Percentiles rank a stretch among this genome's conserved stretches.
Conservation (phyloP, 1,140 invertebrate genomes). For the Aphaenogaster ashmeadi region DNA sequence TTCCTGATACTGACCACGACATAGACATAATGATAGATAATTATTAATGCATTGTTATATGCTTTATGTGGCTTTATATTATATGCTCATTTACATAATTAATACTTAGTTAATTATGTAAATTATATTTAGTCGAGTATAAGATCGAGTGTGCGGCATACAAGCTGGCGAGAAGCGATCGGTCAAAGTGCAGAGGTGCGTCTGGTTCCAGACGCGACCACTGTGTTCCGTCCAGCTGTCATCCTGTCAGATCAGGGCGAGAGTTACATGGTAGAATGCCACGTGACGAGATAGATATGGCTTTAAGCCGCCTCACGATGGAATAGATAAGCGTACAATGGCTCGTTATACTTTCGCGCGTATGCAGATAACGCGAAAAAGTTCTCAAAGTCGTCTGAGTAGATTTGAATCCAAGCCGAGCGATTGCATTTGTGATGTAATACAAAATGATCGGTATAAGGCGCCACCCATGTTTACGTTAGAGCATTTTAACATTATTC, state of each 20-base stretch:
- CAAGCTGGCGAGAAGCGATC: slow-evolving; percentile 39
- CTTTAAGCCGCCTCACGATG: slow-evolving; percentile 37
- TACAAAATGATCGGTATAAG: neutral
- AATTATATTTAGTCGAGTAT: neutral
- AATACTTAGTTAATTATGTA: slow-evolving; percentile 6
- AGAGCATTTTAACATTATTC: slow-evolving; percentile 3
- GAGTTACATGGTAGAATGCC: slow-evolving; percentile 63
- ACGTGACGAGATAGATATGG: slow-evolving; percentile 66
- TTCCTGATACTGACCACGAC: neutral
- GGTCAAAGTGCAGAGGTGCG: slow-evolving; percentile 64
- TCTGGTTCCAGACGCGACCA: slow-evolving; percentile 57
- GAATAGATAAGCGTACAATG: slow-evolving; percentile 54
- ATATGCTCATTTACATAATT: slow-evolving; percentile 17
- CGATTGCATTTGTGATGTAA: slow-evolving; percentile 29
- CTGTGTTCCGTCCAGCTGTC: slow-evolving; percentile 52
- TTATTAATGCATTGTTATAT: slow-evolving; percentile 8
- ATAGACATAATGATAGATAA: neutral
- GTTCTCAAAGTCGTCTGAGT: slow-evolving; percentile 41
- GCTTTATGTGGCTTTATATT: slow-evolving; percentile 5
- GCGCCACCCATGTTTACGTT: slow-evolving; percentile 15
- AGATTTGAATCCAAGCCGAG: neutral
- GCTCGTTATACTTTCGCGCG: slow-evolving; percentile 63
- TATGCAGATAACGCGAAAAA: slow-evolving; percentile 33
- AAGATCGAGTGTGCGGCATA: neutral
- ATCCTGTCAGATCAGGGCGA: slow-evolving; percentile 29